These are phyloP conservation scores for Microtus pennsylvanicus DNA, from an alignment of 2,113 vertebrate genomes.

Conservation along the genomic window DNA sequence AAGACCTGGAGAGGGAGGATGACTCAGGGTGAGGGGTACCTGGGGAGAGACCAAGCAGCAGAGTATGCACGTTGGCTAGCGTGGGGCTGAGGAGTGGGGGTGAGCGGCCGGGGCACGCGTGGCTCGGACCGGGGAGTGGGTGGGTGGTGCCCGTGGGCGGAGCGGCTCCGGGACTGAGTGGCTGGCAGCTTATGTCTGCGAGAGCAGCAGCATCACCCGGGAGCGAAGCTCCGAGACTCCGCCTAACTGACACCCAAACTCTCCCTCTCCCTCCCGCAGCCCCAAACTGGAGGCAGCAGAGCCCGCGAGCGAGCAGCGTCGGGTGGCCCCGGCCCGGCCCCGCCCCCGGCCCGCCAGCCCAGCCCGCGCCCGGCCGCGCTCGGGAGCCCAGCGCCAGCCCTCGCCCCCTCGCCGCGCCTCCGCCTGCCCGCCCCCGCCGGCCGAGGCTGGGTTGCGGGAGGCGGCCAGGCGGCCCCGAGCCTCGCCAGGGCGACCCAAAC, in stretches of 20 bases:
- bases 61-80: constrained; percentile 27
- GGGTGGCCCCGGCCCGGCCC: constrained; percentile 81
- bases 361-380: constrained; percentile 77
- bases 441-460: constrained; percentile 88
- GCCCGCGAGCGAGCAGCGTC: constrained; percentile 63
- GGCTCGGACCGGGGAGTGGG: constrained; percentile 77
- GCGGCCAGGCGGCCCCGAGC: constrained; percentile 82
- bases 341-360: constrained; percentile 86
- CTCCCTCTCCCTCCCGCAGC: constrained; percentile 68
- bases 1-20: constrained; percentile 56
- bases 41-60: constrained; percentile 54
- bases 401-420: constrained; percentile 67
- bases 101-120: not conserved
- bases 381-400: constrained; percentile 65
- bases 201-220: constrained; percentile 80
- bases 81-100: constrained; percentile 23
- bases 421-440: constrained; percentile 80
- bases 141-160: constrained; percentile 80
- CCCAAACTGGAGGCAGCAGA: constrained; percentile 67
- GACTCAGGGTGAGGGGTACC: constrained; percentile 78
- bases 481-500: constrained; percentile 78
- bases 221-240: constrained; percentile 82
- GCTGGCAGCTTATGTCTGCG: constrained; percentile 86
- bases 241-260: constrained; percentile 81
- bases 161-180: constrained; percentile 69